phyloP scores from a whole-genome alignment of 2,888 invertebrate genomes.

The Carterocephalus palaemon region DNA sequence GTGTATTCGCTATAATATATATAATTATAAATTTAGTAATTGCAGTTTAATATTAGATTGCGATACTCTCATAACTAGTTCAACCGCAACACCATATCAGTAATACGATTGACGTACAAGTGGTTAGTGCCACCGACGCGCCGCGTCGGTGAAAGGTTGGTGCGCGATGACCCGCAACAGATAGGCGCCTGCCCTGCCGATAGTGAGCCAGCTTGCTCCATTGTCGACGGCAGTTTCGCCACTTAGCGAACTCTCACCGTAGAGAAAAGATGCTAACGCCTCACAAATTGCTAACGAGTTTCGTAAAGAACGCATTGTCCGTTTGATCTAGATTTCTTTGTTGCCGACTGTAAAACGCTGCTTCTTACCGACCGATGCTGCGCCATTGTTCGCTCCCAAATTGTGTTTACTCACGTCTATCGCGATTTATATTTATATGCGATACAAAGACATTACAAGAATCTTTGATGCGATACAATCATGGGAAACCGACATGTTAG shows the following conservation, averaged over 20 bases:
- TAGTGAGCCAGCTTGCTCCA: constrained; percentile 49
- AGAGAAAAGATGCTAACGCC: constrained; percentile 62
- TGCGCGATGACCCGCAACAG: constrained; percentile 58
- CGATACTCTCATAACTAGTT: background rate
- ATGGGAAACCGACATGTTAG: too few relatives aligned
- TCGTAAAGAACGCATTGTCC: constrained; percentile 70
- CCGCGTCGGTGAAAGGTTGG: constrained; percentile 57
- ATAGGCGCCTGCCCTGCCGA: constrained; percentile 37
- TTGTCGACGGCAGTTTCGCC: constrained; percentile 64
- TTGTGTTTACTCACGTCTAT: constrained; percentile 26
- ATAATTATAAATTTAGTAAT: too few relatives aligned
- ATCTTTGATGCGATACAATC: too few relatives aligned
- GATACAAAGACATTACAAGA: too few relatives aligned
- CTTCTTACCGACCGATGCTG: constrained; percentile 37
- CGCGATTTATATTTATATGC: background rate
- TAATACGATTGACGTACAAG: constrained; percentile 3
- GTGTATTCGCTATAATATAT: too few relatives aligned
- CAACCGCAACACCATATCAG: background rate
- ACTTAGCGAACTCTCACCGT: constrained; percentile 70
- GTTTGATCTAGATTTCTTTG: constrained; percentile 69
- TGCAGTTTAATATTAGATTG: background rate
- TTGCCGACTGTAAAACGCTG: constrained; percentile 44
- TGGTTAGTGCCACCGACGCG: background rate
- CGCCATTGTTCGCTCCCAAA: constrained; percentile 41
- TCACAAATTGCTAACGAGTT: constrained; percentile 64